Evolutionary conservation across 2,113 vertebrate species (phyloP).

Genomic region (Jacana jacana): DNA sequence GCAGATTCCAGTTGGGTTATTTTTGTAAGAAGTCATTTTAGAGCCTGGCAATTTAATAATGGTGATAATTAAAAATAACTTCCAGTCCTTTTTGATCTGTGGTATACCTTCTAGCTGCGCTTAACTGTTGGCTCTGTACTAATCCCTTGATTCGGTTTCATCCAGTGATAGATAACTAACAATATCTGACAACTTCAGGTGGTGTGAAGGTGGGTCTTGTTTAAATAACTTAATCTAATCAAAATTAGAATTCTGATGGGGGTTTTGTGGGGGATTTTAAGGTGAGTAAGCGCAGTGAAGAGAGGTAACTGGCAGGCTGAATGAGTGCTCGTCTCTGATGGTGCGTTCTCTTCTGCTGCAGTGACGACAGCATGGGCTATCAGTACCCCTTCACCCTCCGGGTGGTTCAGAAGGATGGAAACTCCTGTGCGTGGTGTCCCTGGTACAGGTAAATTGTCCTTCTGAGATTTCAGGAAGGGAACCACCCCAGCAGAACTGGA

Average conservation of each 20-base stretch:
- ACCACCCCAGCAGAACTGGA: slow-evolving; percentile 26
- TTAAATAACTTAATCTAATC: background rate
- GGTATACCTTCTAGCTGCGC: background rate
- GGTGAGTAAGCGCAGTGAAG: background rate
- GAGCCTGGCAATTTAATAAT: background rate
- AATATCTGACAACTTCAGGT: background rate
- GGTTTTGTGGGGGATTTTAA: background rate
- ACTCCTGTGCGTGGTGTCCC: slow-evolving; percentile 95
- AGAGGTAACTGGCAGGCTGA: background rate
- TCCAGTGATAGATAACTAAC: background rate
- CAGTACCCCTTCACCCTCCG: slow-evolving; percentile 97
- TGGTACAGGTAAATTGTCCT: slow-evolving; percentile 91
- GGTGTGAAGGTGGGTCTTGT: background rate
- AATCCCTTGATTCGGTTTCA: background rate
- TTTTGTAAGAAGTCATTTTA: background rate
- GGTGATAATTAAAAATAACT: background rate
- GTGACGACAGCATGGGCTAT: slow-evolving; percentile 98
- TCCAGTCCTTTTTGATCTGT: background rate
- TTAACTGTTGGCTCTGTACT: background rate
- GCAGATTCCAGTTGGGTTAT: background rate
- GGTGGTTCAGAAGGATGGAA: slow-evolving; percentile 95
- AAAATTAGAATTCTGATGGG: background rate
- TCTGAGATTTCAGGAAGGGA: background rate
- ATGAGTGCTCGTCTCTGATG: slow-evolving; percentile 5
- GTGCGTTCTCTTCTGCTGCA: slow-evolving; percentile 70